Conservation (phyloP, 2,113 vertebrate genomes). For the Halcyon malimbica region DNA sequence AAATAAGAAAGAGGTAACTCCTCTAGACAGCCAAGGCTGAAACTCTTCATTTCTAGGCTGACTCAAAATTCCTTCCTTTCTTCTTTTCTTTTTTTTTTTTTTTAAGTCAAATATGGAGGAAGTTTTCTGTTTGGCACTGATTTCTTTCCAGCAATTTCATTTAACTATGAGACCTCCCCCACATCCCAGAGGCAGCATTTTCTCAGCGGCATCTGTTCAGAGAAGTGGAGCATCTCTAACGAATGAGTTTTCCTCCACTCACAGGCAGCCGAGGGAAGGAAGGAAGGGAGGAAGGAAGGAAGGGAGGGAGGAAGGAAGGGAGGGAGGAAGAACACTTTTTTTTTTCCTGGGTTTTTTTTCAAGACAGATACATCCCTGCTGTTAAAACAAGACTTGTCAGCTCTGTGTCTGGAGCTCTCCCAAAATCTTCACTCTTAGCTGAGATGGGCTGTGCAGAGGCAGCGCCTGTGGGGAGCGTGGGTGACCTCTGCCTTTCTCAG, state of each 20-base stretch:
- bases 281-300: neutral
- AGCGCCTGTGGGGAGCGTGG: accelerated
- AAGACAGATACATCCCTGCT: neutral
- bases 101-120: neutral
- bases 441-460: neutral
- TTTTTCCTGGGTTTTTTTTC: neutral
- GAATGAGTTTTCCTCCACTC: neutral
- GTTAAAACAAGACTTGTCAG: neutral
- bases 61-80: neutral
- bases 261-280: neutral
- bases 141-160: neutral
- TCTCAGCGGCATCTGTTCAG: neutral
- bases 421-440: neutral
- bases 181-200: neutral
- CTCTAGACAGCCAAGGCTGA: neutral
- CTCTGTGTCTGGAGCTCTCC: neutral
- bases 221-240: neutral
- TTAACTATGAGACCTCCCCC: neutral
- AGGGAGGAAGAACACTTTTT: neutral
- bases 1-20: neutral
- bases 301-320: neutral
- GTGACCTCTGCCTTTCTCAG: neutral
- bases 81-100: neutral
- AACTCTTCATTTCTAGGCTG: neutral
- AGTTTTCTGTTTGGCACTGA: neutral